Percentiles rank a stretch among this genome's conserved stretches.
phyloP scores from a whole-genome alignment of 2,888 invertebrate genomes.

The Azorinus chamasolen region DNA sequence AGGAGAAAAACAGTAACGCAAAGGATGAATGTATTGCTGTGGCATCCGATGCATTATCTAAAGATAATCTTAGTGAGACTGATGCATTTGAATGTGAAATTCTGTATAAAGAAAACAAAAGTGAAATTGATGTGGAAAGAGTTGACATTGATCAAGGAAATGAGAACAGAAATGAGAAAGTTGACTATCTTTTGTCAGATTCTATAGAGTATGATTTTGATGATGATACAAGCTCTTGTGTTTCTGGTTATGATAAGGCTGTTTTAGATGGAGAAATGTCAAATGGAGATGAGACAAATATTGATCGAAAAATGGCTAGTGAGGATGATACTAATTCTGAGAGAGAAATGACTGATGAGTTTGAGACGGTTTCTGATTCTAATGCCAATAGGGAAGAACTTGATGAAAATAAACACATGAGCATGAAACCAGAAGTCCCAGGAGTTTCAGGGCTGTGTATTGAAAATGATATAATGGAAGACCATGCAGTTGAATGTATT shows the following conservation, averaged over 20 bases:
- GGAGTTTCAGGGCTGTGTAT: no score
- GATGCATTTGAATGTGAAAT: neutral
- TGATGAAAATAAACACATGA: neutral
- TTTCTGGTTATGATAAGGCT: neutral
- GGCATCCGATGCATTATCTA: no score
- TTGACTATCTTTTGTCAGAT: constrained; percentile 7
- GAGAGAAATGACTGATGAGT: constrained; percentile 6
- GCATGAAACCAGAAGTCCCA: neutral
- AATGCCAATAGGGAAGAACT: neutral
- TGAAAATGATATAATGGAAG: no score
- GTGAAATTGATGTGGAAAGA: neutral
- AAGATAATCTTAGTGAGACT: no score
- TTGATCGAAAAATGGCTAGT: neutral
- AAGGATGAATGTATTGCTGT: no score
- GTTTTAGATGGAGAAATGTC: constrained; percentile 1
- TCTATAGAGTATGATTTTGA: constrained; percentile 28
- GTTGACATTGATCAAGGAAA: no score
- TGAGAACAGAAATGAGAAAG: neutral
- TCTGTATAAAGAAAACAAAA: neutral
- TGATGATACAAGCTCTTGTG: neutral
- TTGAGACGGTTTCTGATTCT: no score
- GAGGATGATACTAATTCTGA: neutral
- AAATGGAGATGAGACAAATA: neutral
- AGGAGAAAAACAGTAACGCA: no score
- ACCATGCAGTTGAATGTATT: no score